phyloP scores from a whole-genome alignment of 2,888 invertebrate genomes.

The Tachystola acroxantha region DNA sequence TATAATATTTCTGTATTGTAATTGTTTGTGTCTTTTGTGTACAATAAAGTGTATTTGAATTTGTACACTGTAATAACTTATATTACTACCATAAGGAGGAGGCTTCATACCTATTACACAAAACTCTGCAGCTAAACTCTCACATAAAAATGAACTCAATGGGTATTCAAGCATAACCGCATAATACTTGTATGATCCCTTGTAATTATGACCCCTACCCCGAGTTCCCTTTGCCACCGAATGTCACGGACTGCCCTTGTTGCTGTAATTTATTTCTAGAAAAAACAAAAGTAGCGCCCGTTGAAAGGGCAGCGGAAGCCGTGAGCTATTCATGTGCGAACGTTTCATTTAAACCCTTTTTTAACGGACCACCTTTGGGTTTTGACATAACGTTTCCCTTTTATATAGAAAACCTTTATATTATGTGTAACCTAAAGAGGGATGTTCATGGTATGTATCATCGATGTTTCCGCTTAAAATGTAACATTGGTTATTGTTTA shows the following conservation, averaged over 20 bases:
- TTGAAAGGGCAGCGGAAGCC: conserved; percentile 36
- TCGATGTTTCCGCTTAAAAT: too few relatives aligned
- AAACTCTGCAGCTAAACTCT: not conserved
- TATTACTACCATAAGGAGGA: too few relatives aligned
- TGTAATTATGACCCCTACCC: conserved; percentile 18
- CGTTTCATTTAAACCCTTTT: conserved; percentile 17
- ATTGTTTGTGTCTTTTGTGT: too few relatives aligned
- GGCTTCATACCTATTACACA: too few relatives aligned
- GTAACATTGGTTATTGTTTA: too few relatives aligned
- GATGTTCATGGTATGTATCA: too few relatives aligned
- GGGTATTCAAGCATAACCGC: not conserved
- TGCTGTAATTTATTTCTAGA: conserved; percentile 15
- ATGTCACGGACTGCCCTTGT: conserved; percentile 5
- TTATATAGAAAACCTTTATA: conserved; percentile 9
- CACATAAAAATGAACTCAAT: not conserved
- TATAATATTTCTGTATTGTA: too few relatives aligned
- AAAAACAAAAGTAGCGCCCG: conserved; percentile 28
- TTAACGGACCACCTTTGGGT: conserved; percentile 16
- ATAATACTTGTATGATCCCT: not conserved
- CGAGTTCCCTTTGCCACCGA: not conserved
- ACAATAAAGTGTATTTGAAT: too few relatives aligned
- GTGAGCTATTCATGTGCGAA: conserved; percentile 20
- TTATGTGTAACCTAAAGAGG: too few relatives aligned
- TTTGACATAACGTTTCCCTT: conserved; percentile 14
- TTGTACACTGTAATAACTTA: too few relatives aligned